Conservation (phyloP, 2,113 vertebrate genomes). For the Pterocles burchelli region DNA sequence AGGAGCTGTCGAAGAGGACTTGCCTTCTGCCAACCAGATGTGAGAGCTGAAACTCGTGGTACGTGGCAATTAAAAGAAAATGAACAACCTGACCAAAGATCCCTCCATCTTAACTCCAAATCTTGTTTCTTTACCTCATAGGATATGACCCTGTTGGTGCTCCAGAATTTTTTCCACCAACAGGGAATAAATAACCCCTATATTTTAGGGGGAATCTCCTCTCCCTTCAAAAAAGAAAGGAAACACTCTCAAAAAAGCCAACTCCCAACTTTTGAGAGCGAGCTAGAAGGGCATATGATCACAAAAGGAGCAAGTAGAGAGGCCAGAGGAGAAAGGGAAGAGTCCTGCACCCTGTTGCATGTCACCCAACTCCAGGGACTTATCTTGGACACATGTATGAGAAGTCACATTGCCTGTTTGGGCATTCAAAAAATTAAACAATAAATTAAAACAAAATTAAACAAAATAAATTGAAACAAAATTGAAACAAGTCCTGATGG, state of each 20-base stretch:
- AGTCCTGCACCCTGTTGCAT: background rate
- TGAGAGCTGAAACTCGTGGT: background rate
- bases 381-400: background rate
- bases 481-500: no score
- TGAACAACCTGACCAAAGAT: background rate
- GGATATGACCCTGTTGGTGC: background rate
- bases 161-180: background rate
- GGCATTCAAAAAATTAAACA: no score
- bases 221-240: background rate
- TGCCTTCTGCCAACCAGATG: constrained; percentile 61
- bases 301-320: accelerated
- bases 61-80: background rate
- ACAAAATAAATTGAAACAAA: no score
- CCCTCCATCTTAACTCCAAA: background rate
- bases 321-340: background rate
- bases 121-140: background rate
- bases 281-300: background rate
- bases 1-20: constrained; percentile 11
- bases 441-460: no score
- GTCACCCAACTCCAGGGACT: background rate
- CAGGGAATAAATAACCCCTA: background rate
- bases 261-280: background rate
- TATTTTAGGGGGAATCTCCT: background rate
- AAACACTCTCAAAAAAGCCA: background rate
- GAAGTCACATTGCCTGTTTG: background rate